A percentile compares a stretch with the other conserved stretches of the same genome.
Evolutionary conservation across 2,888 invertebrate genomes (phyloP).

Genomic region (Caenorhabditis virilis): DNA sequence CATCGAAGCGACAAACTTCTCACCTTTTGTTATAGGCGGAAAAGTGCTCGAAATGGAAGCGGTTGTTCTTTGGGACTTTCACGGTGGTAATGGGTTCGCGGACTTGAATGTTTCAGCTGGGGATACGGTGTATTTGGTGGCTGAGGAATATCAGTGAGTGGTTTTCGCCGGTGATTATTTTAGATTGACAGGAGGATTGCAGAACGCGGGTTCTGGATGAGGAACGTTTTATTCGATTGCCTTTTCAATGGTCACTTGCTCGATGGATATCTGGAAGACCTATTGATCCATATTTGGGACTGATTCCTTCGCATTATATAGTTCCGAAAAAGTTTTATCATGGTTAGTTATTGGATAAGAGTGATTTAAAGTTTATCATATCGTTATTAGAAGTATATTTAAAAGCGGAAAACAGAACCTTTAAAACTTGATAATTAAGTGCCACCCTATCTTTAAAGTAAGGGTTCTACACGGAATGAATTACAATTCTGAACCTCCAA

Average conservation of each 20-base stretch:
- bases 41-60: slow-evolving; percentile 28
- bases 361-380: no score
- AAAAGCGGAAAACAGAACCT: no score
- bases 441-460: no score
- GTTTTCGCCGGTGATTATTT: no score
- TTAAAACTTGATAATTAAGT: no score
- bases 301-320: slow-evolving; percentile 44
- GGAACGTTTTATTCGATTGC: slow-evolving; percentile 21
- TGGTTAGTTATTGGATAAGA: no score
- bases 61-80: slow-evolving; percentile 49
- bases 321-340: slow-evolving; percentile 44
- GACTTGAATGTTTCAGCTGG: slow-evolving; percentile 44
- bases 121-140: slow-evolving; percentile 36
- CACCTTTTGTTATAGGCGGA: slow-evolving; percentile 15
- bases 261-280: slow-evolving; percentile 24
- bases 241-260: slow-evolving; percentile 41
- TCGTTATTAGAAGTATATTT: no score
- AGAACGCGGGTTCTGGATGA: neutral
- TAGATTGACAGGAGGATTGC: no score
- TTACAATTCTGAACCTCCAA: no score
- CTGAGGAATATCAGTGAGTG: slow-evolving; percentile 51
- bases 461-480: no score
- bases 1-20: slow-evolving; percentile 21
- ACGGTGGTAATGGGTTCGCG: slow-evolving; percentile 37
- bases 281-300: slow-evolving; percentile 32